phyloP scores from a whole-genome alignment of 2,888 invertebrate species.

The Drosophila hamatofila region DNA sequence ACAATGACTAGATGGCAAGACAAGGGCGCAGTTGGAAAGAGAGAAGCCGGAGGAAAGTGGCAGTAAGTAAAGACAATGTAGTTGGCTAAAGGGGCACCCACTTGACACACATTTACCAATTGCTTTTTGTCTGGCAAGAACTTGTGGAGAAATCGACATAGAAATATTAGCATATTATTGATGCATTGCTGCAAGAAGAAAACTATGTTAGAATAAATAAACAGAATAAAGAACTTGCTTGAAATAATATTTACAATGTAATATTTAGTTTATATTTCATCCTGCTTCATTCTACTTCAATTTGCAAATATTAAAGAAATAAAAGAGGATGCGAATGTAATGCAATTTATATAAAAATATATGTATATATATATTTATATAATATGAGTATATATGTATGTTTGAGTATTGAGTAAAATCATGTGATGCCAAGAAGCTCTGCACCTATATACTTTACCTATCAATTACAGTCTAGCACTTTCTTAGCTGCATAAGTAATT shows the following conservation, averaged over 20 bases:
- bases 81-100: constrained; percentile 33
- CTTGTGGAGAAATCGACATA: constrained; percentile 17
- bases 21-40: background rate
- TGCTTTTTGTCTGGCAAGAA: constrained; percentile 37
- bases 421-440: too few relatives aligned
- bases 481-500: background rate
- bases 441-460: background rate
- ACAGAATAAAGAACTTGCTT: background rate
- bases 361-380: background rate
- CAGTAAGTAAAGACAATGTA: constrained; percentile 32
- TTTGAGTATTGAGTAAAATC: background rate
- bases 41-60: constrained; percentile 7
- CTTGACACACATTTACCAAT: constrained; percentile 65
- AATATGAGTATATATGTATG: background rate
- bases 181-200: background rate
- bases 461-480: background rate
- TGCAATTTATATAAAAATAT: background rate
- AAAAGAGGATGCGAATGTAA: background rate
- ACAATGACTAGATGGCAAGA: constrained; percentile 43
- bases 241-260: constrained; percentile 1
- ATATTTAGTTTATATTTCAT: background rate
- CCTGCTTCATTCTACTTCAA: background rate
- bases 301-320: background rate
- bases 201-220: background rate
- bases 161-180: constrained; percentile 16